These are phyloP conservation scores for Poeciliopsis turneri DNA, from an alignment of 2,797 vertebrate genomes.

Conservation along the genomic window DNA sequence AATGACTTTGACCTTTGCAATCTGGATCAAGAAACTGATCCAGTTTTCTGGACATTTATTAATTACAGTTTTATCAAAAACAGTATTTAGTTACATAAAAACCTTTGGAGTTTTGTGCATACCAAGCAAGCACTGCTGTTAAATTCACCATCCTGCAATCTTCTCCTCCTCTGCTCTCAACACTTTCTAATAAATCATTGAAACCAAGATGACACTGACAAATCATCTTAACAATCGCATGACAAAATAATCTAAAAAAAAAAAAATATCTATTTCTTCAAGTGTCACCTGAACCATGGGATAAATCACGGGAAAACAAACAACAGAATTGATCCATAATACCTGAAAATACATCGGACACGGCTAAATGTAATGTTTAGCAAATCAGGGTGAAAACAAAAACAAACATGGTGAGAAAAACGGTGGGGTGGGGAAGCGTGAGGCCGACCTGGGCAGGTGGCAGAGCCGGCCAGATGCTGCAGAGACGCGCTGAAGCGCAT, in stretches of 20 bases:
- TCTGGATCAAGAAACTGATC: not conserved
- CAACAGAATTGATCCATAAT: slow-evolving; percentile 42
- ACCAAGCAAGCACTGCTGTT: not conserved
- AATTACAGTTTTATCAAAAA: not conserved
- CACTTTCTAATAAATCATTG: slow-evolving; percentile 22
- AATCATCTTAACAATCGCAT: slow-evolving; percentile 19
- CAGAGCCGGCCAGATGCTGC: slow-evolving; percentile 62
- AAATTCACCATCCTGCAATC: not conserved
- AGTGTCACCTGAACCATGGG: slow-evolving; percentile 4
- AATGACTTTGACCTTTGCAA: not conserved
- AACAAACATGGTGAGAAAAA: slow-evolving; percentile 35
- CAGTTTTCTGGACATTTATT: not conserved
- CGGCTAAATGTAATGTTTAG: slow-evolving; percentile 45
- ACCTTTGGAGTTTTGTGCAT: not conserved
- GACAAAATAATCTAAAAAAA: slow-evolving; percentile 7
- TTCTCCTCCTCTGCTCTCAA: not conserved
- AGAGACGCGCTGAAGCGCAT: slow-evolving; percentile 61
- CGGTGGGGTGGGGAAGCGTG: slow-evolving; percentile 38
- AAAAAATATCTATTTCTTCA: slow-evolving; percentile 5
- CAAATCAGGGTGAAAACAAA: slow-evolving; percentile 25
- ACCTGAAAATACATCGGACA: slow-evolving; percentile 38
- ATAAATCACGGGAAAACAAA: slow-evolving; percentile 27
- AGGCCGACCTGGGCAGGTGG: slow-evolving; percentile 61
- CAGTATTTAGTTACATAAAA: not conserved
- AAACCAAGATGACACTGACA: slow-evolving; percentile 29